Conservation (phyloP, 2,113 vertebrate species). For the Porphyrio hochstetteri region DNA sequence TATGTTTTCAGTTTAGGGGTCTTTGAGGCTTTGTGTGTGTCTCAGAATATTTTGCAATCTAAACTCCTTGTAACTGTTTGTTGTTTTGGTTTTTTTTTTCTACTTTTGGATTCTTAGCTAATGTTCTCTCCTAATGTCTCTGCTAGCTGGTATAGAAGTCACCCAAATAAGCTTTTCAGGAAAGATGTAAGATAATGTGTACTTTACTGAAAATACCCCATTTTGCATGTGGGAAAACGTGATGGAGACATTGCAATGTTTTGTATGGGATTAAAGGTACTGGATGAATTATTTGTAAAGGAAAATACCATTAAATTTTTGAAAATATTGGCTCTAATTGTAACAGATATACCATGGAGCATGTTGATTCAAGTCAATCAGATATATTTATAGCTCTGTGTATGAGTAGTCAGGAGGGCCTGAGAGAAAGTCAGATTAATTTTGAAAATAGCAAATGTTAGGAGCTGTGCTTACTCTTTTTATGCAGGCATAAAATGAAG, state of each 20-base stretch:
- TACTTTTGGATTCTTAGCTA: background rate
- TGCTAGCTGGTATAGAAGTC: background rate
- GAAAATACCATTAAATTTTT: background rate
- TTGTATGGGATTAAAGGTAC: background rate
- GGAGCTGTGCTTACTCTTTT: background rate
- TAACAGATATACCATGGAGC: background rate
- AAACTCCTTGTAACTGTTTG: background rate
- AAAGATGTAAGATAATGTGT: background rate
- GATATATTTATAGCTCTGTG: background rate
- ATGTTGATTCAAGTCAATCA: background rate
- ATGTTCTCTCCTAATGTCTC: background rate
- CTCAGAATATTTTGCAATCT: background rate
- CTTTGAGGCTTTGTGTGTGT: background rate
- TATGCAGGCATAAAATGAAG: background rate
- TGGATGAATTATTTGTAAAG: background rate
- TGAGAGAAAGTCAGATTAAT: background rate
- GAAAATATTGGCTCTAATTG: background rate
- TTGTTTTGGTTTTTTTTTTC: background rate
- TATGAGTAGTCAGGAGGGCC: background rate
- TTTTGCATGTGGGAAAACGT: background rate
- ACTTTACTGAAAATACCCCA: background rate
- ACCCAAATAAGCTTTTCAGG: background rate
- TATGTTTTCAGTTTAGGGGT: background rate
- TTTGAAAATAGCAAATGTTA: background rate
- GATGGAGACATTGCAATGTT: background rate